Conservation (phyloP, 2,797 vertebrate species). For the Chloroceryle amazona region DNA sequence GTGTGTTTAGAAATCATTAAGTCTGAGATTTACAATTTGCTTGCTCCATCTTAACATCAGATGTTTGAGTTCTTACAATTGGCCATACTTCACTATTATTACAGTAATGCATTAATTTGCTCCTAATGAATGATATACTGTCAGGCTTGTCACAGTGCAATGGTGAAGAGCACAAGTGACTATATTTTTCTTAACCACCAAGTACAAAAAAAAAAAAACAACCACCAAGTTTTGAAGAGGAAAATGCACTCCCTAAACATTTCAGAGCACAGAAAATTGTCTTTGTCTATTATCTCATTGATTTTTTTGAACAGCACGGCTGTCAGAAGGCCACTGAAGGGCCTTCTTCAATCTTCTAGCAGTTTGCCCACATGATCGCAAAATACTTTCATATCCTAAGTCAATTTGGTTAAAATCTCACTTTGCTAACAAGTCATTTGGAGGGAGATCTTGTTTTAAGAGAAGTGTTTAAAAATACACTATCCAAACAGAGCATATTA, state of each 20-base stretch:
- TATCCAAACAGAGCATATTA: not conserved
- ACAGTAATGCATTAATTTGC: not conserved
- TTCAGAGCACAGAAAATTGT: constrained; percentile 28
- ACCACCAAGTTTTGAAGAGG: not conserved
- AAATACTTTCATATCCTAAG: not conserved
- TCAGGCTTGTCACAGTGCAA: not conserved
- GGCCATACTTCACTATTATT: not conserved
- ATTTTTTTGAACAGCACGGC: not conserved
- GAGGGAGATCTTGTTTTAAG: not conserved
- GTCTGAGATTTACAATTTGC: not conserved
- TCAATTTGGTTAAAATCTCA: constrained; percentile 3
- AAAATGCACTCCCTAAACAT: not conserved
- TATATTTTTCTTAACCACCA: not conserved
- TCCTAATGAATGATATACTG: not conserved
- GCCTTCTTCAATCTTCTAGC: not conserved
- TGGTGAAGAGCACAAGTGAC: not conserved
- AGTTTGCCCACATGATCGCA: not conserved
- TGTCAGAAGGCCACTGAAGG: not conserved
- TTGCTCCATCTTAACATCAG: not conserved
- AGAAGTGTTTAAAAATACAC: not conserved
- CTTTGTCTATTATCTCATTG: not conserved
- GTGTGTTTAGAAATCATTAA: not conserved
- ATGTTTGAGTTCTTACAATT: not conserved
- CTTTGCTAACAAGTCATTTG: not conserved
- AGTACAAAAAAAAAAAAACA: not conserved